Evolutionary conservation across 1,140 invertebrate genomes (phyloP).

Genomic region (Euwallacea fornicatus): DNA sequence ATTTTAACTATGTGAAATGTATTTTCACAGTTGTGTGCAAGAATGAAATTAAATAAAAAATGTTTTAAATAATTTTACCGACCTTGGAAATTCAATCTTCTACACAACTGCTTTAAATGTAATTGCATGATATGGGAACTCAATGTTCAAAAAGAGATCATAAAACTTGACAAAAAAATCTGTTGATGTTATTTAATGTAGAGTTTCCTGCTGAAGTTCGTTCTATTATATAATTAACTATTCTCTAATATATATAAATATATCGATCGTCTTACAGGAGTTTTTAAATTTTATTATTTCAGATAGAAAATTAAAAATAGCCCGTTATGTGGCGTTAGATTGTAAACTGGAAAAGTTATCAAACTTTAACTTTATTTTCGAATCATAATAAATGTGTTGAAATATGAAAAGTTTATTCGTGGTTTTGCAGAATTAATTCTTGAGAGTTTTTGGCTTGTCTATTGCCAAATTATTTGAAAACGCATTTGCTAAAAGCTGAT

Average conservation of each 20-base stretch:
- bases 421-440: conserved; percentile 4
- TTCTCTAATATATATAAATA: conserved; percentile 13
- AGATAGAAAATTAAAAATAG: not conserved
- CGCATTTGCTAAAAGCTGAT: conserved; percentile 25
- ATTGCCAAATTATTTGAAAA: conserved; percentile 23
- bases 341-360: conserved; percentile 24
- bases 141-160: conserved; percentile 46
- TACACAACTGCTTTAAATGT: conserved; percentile 22
- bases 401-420: conserved; percentile 22
- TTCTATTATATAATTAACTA: conserved; percentile 31
- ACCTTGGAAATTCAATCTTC: not conserved
- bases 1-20: conserved; percentile 28
- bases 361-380: conserved; percentile 22
- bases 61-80: not conserved
- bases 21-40: conserved; percentile 31
- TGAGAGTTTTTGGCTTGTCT: conserved; percentile 16
- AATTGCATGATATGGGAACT: conserved; percentile 40
- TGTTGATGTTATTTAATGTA: conserved; percentile 49
- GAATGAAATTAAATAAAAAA: conserved; percentile 1
- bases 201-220: conserved; percentile 47
- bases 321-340: not conserved
- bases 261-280: not conserved
- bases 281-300: not conserved
- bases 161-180: conserved; percentile 40
- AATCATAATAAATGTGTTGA: conserved; percentile 24